Evolutionary conservation across 1,140 invertebrate species (phyloP), one percentile per base, ranked within the genome.

Genomic region (Brachionus rotundiformis): DNA sequence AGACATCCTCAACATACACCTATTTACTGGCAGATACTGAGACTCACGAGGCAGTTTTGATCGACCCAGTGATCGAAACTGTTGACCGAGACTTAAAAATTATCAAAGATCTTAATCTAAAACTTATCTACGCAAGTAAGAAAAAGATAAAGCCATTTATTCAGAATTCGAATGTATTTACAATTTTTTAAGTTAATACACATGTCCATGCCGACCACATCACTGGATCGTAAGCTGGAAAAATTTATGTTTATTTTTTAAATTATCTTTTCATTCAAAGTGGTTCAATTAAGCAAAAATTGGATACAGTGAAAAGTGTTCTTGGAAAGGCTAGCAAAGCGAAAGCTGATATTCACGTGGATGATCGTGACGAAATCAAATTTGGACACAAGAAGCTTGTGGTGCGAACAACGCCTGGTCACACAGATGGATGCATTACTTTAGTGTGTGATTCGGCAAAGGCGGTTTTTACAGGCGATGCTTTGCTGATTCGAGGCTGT

Each of bases 201-300:
- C 97, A 99, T 87, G 93, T 98, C 89, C 97, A 99, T 87, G 97
- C 97, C 27, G 97, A 99, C 88, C 97, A 99, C 87, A 91, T 99
- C 41, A 99, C 96, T 5, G 96, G 96, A 19, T 94, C 31, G 36
- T 36, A 36, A 33, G 36, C n/a, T n/a, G n/a, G n/a, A n/a, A n/a
- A n/a, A n/a, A n/a, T n/a, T n/a, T n/a, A n/a, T n/a, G n/a, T n/a
- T n/a, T n/a, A n/a, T n/a, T n/a, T n/a, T n/a, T n/a, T n/a, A n/a
- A n/a, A n/a, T n/a, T n/a, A n/a, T n/a, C n/a, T n/a, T n/a, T n/a
- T n/a, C n/a, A n/a, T 54, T 54, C 8, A 49, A 49, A 63, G 71
- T 44, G 71, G 47, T 31, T 7, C 33, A 7, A 63, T 63, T 4
- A 79, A 79, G 41, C 16, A 79, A 79, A 79, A 54, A 41, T n/a